Evolutionary conservation across 2,113 vertebrate species (phyloP).

Genomic region (Cinclus cinclus): DNA sequence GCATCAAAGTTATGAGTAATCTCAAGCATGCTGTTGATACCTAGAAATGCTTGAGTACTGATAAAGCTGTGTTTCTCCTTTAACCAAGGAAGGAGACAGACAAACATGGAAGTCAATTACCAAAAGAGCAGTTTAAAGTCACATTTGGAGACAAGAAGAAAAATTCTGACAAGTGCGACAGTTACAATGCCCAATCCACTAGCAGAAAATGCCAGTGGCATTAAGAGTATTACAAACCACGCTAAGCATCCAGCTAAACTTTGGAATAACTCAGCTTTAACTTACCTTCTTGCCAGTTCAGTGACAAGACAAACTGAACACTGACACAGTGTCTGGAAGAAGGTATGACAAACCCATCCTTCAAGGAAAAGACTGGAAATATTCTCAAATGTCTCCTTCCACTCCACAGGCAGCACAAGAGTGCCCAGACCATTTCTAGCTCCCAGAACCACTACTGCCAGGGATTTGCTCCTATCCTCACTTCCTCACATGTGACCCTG

Average conservation of each 20-base stretch:
- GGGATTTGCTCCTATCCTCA: not conserved
- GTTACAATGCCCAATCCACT: not conserved
- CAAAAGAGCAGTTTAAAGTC: not conserved
- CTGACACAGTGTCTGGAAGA: not conserved
- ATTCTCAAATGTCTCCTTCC: not conserved
- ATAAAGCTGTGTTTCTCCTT: not conserved
- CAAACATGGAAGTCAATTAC: not conserved
- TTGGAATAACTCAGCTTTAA: not conserved
- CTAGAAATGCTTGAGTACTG: not conserved
- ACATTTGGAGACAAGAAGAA: not conserved
- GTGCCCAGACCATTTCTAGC: not conserved
- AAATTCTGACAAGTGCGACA: not conserved
- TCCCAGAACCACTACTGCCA: not conserved
- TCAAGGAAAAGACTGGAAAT: not conserved
- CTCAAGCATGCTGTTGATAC: not conserved
- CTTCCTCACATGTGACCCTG: not conserved
- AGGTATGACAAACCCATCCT: not conserved
- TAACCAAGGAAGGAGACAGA: not conserved
- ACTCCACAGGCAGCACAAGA: not conserved
- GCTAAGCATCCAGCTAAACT: not conserved
- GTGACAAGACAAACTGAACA: not conserved
- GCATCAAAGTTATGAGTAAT: not conserved
- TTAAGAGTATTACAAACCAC: not conserved
- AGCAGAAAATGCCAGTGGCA: not conserved
- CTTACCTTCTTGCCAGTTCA: not conserved